phyloP scores from a whole-genome alignment of 2,113 vertebrate genomes.

The Macrotus californicus region DNA sequence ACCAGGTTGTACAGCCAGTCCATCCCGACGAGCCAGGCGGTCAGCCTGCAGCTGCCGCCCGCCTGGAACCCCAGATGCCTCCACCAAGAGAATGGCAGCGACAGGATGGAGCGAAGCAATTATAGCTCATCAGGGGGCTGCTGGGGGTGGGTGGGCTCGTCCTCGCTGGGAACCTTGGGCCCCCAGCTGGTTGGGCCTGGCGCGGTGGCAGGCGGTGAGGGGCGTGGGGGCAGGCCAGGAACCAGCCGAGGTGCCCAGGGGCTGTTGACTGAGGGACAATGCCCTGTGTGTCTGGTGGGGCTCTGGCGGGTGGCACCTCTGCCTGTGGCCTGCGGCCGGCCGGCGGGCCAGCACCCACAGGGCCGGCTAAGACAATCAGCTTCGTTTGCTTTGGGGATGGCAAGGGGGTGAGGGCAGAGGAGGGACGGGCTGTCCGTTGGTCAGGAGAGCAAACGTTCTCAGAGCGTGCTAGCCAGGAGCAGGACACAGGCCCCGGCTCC shows the following conservation, averaged over 20 bases:
- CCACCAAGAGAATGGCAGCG: conserved; percentile 62
- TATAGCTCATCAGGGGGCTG: conserved; percentile 69
- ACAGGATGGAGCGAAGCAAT: conserved; percentile 63
- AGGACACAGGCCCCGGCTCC: neutral
- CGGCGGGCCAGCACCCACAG: conserved; percentile 68
- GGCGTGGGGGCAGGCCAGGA: conserved; percentile 60
- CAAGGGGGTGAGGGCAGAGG: conserved; percentile 43
- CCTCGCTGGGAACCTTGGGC: conserved; percentile 49
- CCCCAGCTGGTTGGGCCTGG: conserved; percentile 66
- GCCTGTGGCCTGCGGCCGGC: conserved; percentile 67
- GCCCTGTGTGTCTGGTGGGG: conserved; percentile 70
- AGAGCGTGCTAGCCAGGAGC: neutral
- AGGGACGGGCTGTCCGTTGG: conserved; percentile 29
- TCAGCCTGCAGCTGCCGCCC: conserved; percentile 59
- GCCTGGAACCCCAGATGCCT: conserved; percentile 53
- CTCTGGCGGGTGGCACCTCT: conserved; percentile 62
- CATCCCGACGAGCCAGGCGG: conserved; percentile 47
- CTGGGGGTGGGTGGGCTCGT: conserved; percentile 67
- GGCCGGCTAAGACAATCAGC: conserved; percentile 65
- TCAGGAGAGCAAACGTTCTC: conserved; percentile 51
- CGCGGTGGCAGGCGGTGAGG: conserved; percentile 33
- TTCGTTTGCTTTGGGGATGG: conserved; percentile 66
- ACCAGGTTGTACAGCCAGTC: conserved; percentile 68
- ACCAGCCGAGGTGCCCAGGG: conserved; percentile 62
- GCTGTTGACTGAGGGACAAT: conserved; percentile 74